Base-by-base conservation (phyloP, 2,888 invertebrate genomes). In the Euzetes globulus region DNA sequence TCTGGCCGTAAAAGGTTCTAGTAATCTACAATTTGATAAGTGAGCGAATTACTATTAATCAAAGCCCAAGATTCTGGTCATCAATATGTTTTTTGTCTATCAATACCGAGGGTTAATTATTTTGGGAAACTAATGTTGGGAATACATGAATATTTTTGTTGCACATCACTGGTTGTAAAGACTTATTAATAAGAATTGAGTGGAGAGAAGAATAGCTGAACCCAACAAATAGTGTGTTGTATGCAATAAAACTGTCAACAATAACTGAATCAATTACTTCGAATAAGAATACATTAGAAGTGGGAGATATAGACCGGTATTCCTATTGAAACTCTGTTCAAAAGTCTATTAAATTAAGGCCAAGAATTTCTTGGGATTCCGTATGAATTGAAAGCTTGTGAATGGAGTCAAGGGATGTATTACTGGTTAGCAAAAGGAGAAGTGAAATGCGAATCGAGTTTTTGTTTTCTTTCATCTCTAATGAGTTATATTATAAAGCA, bases 361-460 rank as follows among this genome's bases (percentile, higher is more conserved):
- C 58, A 58, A 58, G 58, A 58, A 58, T 58, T 58, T 58, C 58
- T 58, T 58, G 50, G 17, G 50, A 5, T 50, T 50, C 41, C 50
- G n/a, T 50, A 50, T 50, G 4, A 50, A 50, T n/a, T 50, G 50
- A 17, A 50, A 50, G 17, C 17, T 5, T 19, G 17, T 50, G 50
- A 50, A 17, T 50, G 50, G 4, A 50, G 50, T 50, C 50, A 50
- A 50, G 50, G 50, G n/a, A 50, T 50, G 19, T 50, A 50, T 50
- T 50, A 50, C 4, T 50, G 50, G 50, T 41, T 41, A 41, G 1
- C 41, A 41, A 50, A 50, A 17, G 19, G n/a, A 50, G n/a, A 50
- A 50, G 4, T 50, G 50, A 6, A 50, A 50, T 19, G n/a, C n/a
- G 17, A 50, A 19, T 50, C 19, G 17, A n/a, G 50, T 50, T 50